Base-by-base conservation (phyloP, 2,888 invertebrate species). In the Drosophila percnosoma region DNA sequence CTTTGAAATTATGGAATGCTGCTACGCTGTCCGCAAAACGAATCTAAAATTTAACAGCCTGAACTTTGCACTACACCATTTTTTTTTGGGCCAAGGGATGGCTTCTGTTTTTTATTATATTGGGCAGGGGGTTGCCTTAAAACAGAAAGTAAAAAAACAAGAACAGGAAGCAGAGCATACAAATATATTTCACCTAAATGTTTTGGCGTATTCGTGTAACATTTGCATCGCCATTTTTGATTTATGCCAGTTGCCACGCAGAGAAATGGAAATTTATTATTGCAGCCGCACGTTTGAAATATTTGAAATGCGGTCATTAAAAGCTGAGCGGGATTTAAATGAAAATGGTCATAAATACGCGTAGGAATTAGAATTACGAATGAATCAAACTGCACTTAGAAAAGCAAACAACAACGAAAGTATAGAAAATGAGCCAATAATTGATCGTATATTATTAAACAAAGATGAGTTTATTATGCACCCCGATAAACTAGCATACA, bases 181-280 rank as follows among this genome's bases (percentile, higher is more conserved):
- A 62, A 68, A 79, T 73, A 72, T 76, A 24, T 45, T 79, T 74
- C 51, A 58, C 70, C 73, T 73, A 87, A 85, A 85, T 80, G 80
- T 74, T 80, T 78, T 82, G 88, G 80, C 81, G 73, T 83, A 83
- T 88, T 85, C 82, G 71, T 71, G 74, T 86, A 71, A 69, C 87
- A 88, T 88, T 88, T 86, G 83, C 74, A 85, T 74, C 71, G 83
- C 87, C 87, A 89, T 87, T 89, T 84, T 87, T 87, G 87, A 87
- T 87, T 87, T 87, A 87, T 89, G 75, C 66, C 78, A 63, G 58
- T 54, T 38, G 60, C 63, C 64, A 60, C 64, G 70, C 40, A 65
- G 62, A 68, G 78, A 73, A 82, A 86, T 88, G 84, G 68, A 86
- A 86, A 86, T 88, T 86, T 86, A 88, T 83, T 75, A 73, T 69